Percentiles rank a stretch among this genome's conserved stretches.
Conservation (phyloP, 2,113 vertebrate species). For the Xenus cinereus region DNA sequence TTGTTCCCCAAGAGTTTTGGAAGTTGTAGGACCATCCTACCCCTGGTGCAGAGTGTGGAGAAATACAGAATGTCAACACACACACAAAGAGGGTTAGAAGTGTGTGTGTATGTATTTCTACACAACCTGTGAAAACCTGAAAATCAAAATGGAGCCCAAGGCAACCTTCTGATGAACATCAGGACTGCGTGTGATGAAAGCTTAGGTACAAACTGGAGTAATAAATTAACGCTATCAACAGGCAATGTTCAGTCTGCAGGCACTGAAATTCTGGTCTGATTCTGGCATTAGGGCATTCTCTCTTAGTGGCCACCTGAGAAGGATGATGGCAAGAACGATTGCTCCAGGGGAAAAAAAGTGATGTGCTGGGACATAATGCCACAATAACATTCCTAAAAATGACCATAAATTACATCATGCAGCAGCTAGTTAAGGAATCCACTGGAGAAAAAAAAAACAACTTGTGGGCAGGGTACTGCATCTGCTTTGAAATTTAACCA, state of each 20-base stretch:
- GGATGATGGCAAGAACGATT: neutral
- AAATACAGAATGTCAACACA: neutral
- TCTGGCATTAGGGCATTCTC: neutral
- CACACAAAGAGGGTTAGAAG: accelerated
- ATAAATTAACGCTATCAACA: neutral
- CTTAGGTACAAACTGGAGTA: neutral
- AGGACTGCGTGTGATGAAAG: neutral
- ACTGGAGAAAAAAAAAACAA: neutral
- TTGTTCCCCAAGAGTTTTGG: neutral
- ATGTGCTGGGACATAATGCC: too few relatives aligned
- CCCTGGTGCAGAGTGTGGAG: neutral
- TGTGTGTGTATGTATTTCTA: neutral
- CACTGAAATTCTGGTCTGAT: neutral
- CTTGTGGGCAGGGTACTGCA: neutral
- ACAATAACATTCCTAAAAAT: neutral
- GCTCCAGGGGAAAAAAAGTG: neutral
- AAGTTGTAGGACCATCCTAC: neutral
- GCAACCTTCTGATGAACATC: neutral
- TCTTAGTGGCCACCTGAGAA: neutral
- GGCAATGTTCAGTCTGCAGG: neutral
- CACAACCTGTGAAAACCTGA: neutral
- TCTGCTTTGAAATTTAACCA: neutral
- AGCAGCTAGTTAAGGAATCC: neutral
- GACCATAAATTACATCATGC: neutral
- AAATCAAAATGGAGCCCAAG: neutral